Conservation (phyloP, 2,888 invertebrate genomes). For the Oeneis ivallda region DNA sequence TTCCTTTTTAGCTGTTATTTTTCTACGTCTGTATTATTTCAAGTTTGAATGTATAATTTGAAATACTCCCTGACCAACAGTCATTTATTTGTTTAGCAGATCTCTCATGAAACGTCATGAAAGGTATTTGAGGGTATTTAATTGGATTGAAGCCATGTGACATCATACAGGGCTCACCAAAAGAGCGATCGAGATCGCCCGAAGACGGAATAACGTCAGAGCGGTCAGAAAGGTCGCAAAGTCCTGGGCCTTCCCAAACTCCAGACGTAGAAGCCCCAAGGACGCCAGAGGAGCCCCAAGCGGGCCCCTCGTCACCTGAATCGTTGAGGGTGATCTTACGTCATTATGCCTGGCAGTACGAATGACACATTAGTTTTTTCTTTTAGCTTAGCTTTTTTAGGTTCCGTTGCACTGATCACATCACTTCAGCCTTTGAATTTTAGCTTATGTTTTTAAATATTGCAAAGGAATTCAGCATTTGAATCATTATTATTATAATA, state of each 20-base stretch:
- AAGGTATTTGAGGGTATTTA: not conserved
- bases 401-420: conserved; percentile 67
- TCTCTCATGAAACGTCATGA: not conserved
- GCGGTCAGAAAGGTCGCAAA: conserved; percentile 52
- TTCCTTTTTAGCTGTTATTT: conserved; percentile 54
- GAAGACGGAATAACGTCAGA: conserved; percentile 53
- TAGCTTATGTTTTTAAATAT: conserved; percentile 53
- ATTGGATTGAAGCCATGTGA: conserved; percentile 35
- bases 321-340: conserved; percentile 76
- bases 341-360: conserved; percentile 81
- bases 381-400: conserved; percentile 71
- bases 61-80: not conserved
- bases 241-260: conserved; percentile 49
- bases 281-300: conserved; percentile 59
- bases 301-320: conserved; percentile 66
- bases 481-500: conserved; percentile 40
- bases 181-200: conserved; percentile 61
- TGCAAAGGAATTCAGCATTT: conserved; percentile 80
- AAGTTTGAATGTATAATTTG: not conserved
- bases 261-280: conserved; percentile 50
- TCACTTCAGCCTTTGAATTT: conserved; percentile 48
- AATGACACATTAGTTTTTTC: conserved; percentile 77
- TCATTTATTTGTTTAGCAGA: not conserved
- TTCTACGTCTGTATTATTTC: not conserved
- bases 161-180: conserved; percentile 59